Conservation (phyloP, 2,888 invertebrate species). For the Philereme vetulata region DNA sequence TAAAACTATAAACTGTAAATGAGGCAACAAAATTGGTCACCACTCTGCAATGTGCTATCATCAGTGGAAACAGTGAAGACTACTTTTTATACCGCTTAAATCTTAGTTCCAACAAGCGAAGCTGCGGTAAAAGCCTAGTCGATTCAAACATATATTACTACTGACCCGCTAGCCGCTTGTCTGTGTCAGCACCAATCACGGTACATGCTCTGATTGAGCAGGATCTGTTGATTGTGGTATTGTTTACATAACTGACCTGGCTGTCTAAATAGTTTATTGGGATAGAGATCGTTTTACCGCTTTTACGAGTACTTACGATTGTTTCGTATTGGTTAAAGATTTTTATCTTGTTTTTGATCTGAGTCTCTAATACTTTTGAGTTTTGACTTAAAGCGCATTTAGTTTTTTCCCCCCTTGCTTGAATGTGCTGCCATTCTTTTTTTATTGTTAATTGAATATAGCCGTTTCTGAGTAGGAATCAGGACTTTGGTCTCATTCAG, state of each 20-base stretch:
- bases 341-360: background rate
- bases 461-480: too few species aligned
- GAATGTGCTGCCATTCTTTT: too few species aligned
- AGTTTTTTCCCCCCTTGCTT: too few species aligned
- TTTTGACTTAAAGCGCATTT: too few species aligned
- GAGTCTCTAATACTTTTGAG: too few species aligned
- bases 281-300: constrained; percentile 13
- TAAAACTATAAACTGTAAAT: too few species aligned
- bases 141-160: constrained; percentile 31
- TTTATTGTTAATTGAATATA: too few species aligned
- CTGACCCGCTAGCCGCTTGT: constrained; percentile 41
- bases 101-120: background rate
- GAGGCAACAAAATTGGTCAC: too few species aligned
- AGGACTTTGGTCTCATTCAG: too few species aligned
- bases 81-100: too few species aligned
- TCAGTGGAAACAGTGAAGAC: too few species aligned
- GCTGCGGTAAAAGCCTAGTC: constrained; percentile 3
- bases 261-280: constrained; percentile 11
- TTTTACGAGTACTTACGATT: background rate
- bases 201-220: constrained; percentile 22
- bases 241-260: constrained; percentile 31
- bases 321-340: background rate
- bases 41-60: too few species aligned
- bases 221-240: constrained; percentile 20
- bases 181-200: constrained; percentile 37